phyloP scores from a whole-genome alignment of 1,140 invertebrate species.

The Ips typographus region DNA sequence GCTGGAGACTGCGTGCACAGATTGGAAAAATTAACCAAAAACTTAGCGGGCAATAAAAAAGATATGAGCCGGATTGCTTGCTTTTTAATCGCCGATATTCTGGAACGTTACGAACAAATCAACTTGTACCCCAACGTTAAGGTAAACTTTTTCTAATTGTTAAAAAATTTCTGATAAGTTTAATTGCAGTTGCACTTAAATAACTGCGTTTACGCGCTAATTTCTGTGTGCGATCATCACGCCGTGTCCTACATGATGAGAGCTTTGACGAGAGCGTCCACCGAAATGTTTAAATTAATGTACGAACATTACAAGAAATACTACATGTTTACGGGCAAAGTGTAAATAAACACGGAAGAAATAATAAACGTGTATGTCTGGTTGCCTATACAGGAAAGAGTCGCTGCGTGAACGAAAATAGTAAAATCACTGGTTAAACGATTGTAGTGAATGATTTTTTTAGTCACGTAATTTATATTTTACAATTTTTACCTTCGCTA shows the following conservation, averaged over 20 bases:
- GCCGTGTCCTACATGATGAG: conserved; percentile 45
- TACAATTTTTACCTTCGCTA: no score
- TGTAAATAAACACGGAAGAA: conserved; percentile 33
- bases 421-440: no score
- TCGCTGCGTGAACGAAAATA: no score
- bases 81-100: conserved; percentile 48
- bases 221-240: conserved; percentile 47
- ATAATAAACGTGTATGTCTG: no score
- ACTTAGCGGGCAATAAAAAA: conserved; percentile 39
- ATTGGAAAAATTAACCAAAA: conserved; percentile 47
- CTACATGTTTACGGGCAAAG: conserved; percentile 51
- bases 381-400: no score
- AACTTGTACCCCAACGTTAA: conserved; percentile 44
- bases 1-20: conserved; percentile 43
- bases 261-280: conserved; percentile 44
- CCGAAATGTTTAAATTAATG: conserved; percentile 48
- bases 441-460: no score
- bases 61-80: conserved; percentile 45
- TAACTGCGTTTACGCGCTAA: conserved; percentile 45
- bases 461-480: no score
- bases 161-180: conserved; percentile 10
- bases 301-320: conserved; percentile 49
- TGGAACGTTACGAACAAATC: conserved; percentile 43
- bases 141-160: conserved; percentile 31
- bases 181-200: conserved; percentile 46